Evolutionary conservation across 2,888 invertebrate genomes (phyloP), one percentile per base, ranked within the genome.

Genomic region (Yponomeuta malinellus): DNA sequence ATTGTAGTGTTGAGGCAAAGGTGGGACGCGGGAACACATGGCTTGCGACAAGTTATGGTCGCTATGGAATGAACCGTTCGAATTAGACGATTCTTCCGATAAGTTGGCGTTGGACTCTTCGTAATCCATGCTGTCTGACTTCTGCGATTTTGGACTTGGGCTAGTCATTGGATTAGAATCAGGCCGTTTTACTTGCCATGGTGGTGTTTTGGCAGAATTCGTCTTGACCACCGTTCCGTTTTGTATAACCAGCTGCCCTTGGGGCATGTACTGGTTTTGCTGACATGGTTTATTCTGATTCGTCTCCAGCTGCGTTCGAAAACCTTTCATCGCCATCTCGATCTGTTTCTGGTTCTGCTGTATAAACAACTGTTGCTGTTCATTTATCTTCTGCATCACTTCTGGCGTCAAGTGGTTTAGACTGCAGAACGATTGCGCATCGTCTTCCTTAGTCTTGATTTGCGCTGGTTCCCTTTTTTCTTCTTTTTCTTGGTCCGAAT

Each of bases 11-110:
- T 95, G 95, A 74, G 95, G 95, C 66, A 96, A 83, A 0, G 96
- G 96, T 31, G 96, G 96, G 10, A 96, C 96, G 73, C 96, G 93
- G 73, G 96, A 94, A 76, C 94, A 95, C 78, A 93, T 92, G 63
- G 92, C 92, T 76, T 93, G 93, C n/a, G 86, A 87, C 74, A 84
- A 79, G 73, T 85, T 84, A 59, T 59, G 52, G 63, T 90, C 89
- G 74, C 80, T 85, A 8, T 85, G 77, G 73, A 84, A 89, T 0
- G 86, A 84, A 74, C 82, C 86, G 37, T 81, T 85, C 33, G 85
- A 81, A 63, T 83, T 77, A 4, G 86, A 80, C 8, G 87, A 84
- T 71, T 91, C 90, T 70, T 91, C 91, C 63, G 87, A 84, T 76
- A 84, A 76, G 72, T 82, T 87, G n/a, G 82, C 78, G 72, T 82